A percentile compares a stretch with the other conserved stretches of the same genome.
phyloP scores from a whole-genome alignment of 2,113 vertebrate species.

The Toxotes jaculatrix region DNA sequence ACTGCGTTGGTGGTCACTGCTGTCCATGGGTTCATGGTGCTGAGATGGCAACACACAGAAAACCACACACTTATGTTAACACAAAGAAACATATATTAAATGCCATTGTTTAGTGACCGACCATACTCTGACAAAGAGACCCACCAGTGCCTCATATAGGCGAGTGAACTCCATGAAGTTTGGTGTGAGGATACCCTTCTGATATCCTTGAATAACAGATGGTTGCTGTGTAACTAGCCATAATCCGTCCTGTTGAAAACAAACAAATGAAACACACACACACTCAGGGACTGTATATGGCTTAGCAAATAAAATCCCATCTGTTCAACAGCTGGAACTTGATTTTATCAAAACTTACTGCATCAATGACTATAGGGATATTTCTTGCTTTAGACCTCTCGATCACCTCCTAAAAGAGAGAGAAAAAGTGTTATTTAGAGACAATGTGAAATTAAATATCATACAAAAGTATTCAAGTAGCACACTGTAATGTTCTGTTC shows the following conservation, averaged over 20 bases:
- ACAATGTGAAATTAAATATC: neutral
- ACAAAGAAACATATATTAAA: neutral
- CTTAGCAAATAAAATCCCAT: constrained; percentile 29
- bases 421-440: neutral
- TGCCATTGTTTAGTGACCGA: neutral
- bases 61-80: constrained; percentile 1
- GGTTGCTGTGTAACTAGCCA: constrained; percentile 94
- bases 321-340: constrained; percentile 28
- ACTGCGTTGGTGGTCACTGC: constrained; percentile 84
- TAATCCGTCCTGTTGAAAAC: constrained; percentile 90
- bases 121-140: constrained; percentile 46
- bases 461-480: neutral
- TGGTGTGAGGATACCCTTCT: constrained; percentile 93
- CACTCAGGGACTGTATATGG: neutral
- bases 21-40: constrained; percentile 89
- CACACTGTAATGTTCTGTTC: neutral
- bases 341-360: constrained; percentile 85
- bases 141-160: constrained; percentile 93
- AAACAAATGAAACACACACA: constrained; percentile 28
- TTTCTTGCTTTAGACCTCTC: constrained; percentile 90
- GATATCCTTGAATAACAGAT: constrained; percentile 93
- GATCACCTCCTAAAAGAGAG: constrained; percentile 89
- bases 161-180: constrained; percentile 95
- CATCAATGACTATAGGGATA: constrained; percentile 94
- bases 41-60: constrained; percentile 67